Percentiles rank a stretch among this genome's conserved stretches.
phyloP scores from a whole-genome alignment of 2,888 invertebrate genomes.

The Pegoplata infirma region DNA sequence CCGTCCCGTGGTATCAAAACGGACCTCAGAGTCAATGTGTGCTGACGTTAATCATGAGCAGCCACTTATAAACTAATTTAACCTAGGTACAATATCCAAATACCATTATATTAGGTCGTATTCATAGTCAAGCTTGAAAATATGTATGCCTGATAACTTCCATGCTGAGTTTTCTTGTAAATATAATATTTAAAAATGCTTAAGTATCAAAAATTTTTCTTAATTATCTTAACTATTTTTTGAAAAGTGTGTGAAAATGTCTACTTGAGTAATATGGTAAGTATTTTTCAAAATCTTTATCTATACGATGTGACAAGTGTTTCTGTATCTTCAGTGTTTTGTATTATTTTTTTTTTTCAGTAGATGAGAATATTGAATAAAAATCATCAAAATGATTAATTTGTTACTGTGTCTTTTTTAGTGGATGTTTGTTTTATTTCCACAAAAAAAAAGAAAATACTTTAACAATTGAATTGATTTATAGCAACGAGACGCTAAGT shows the following conservation, averaged over 20 bases:
- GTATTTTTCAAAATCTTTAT: background rate
- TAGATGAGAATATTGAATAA: slow-evolving; percentile 31
- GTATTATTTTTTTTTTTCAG: slow-evolving; percentile 4
- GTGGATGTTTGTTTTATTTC: slow-evolving; percentile 27
- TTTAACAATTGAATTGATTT: slow-evolving; percentile 74
- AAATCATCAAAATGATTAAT: slow-evolving; percentile 73
- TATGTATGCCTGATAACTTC: no score
- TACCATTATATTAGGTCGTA: no score
- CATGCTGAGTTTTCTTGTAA: slow-evolving; percentile 20
- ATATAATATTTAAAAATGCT: background rate
- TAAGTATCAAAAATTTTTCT: background rate
- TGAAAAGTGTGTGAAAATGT: background rate
- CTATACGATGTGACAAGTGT: slow-evolving; percentile 22
- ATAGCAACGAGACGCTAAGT: slow-evolving; percentile 73
- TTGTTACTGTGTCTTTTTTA: slow-evolving; percentile 65
- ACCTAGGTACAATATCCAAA: no score
- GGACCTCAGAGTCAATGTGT: no score
- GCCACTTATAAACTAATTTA: no score
- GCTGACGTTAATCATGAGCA: no score
- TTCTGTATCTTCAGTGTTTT: slow-evolving; percentile 5
- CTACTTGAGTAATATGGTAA: background rate
- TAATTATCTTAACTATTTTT: slow-evolving; percentile 2
- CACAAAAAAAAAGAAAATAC: slow-evolving; percentile 29
- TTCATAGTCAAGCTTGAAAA: no score
- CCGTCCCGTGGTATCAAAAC: no score